phyloP scores from a whole-genome alignment of 1,140 invertebrate species.

The Akabosia matsudoensis region DNA sequence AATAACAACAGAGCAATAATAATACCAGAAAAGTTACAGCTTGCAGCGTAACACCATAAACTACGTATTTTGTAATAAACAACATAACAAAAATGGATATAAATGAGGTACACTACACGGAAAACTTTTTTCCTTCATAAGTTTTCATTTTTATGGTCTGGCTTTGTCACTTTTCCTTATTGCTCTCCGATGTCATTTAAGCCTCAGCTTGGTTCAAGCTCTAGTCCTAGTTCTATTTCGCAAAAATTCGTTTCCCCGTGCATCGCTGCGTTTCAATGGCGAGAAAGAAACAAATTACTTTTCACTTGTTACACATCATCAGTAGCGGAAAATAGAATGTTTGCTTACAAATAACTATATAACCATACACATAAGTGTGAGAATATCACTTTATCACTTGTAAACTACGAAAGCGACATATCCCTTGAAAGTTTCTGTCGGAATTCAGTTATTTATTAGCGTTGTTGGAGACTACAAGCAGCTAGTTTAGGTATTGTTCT shows the following conservation, averaged over 20 bases:
- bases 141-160: slow-evolving; percentile 2
- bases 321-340: too few relatives aligned
- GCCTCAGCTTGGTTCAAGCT: not conserved
- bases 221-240: not conserved
- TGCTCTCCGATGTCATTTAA: not conserved
- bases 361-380: not conserved
- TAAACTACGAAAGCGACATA: too few relatives aligned
- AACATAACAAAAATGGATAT: not conserved
- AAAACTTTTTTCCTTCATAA: not conserved
- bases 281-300: not conserved
- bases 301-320: slow-evolving; percentile 6
- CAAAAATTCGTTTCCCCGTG: not conserved
- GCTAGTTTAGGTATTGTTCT: too few relatives aligned
- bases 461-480: not conserved
- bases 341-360: too few relatives aligned
- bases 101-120: not conserved
- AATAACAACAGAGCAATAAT: too few relatives aligned
- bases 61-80: too few relatives aligned
- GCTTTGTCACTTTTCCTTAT: slow-evolving; percentile 5
- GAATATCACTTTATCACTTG: too few relatives aligned
- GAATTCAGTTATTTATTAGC: not conserved
- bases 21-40: too few relatives aligned
- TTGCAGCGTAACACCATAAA: too few relatives aligned
- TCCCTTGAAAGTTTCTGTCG: not conserved
- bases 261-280: not conserved